Evolutionary conservation across 2,888 invertebrate species (phyloP).

Genomic region (Clivina fossor): DNA sequence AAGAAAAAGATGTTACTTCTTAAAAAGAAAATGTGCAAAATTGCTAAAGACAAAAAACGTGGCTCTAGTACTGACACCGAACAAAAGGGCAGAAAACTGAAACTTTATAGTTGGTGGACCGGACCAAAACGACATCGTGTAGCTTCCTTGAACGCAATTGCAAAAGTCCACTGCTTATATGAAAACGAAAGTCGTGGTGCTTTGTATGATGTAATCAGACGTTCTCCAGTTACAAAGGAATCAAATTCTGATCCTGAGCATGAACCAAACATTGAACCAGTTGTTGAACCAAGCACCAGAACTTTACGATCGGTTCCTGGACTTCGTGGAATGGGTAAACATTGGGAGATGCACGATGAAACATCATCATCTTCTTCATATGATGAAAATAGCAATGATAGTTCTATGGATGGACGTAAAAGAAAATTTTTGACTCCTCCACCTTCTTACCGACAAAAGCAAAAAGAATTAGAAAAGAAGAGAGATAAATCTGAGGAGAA

Average conservation of each 20-base stretch:
- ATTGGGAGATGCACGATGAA: slow-evolving; percentile 79
- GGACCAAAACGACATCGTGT: slow-evolving; percentile 83
- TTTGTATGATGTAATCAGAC: slow-evolving; percentile 57
- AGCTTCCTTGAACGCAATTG: slow-evolving; percentile 85
- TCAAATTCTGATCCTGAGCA: slow-evolving; percentile 30
- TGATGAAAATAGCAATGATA: slow-evolving; percentile 47
- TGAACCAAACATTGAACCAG: slow-evolving; percentile 9
- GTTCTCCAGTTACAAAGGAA: slow-evolving; percentile 47
- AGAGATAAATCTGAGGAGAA: slow-evolving; percentile 47
- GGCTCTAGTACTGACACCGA: slow-evolving; percentile 38
- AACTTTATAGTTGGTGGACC: slow-evolving; percentile 69
- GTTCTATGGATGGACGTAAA: slow-evolving; percentile 44
- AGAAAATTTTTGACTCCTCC: slow-evolving; percentile 42
- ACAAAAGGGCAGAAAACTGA: slow-evolving; percentile 54
- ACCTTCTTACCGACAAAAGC: slow-evolving; percentile 45
- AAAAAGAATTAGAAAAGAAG: slow-evolving; percentile 48
- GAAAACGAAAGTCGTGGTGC: slow-evolving; percentile 83
- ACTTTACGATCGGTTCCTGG: slow-evolving; percentile 73
- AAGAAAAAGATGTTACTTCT: slow-evolving; percentile 44
- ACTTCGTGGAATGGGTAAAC: slow-evolving; percentile 74
- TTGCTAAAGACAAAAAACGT: slow-evolving; percentile 35
- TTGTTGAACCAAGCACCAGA: slow-evolving; percentile 52
- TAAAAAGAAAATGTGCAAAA: slow-evolving; percentile 38
- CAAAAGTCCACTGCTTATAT: slow-evolving; percentile 88
- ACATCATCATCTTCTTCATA: slow-evolving; percentile 58